These are phyloP conservation scores for Drosophila atroscutellata DNA, from an alignment of 2,888 invertebrate genomes.

Conservation along the genomic window DNA sequence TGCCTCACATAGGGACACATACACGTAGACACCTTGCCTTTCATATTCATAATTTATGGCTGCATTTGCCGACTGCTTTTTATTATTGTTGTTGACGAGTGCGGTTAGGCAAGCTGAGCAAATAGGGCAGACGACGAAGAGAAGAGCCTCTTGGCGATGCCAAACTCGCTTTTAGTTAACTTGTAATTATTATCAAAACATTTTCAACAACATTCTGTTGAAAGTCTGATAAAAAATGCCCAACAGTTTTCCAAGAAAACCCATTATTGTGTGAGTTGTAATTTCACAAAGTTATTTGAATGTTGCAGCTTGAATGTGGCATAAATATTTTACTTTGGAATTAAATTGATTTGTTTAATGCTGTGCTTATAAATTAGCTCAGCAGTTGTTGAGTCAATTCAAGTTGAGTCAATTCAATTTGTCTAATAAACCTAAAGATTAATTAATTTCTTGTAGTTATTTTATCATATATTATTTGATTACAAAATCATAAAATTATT, in stretches of 20 bases:
- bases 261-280: neutral
- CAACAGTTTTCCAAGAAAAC: neutral
- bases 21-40: constrained; percentile 66
- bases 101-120: constrained; percentile 6
- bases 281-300: neutral
- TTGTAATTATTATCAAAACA: constrained; percentile 54
- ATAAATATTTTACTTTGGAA: neutral
- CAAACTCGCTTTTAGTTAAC: constrained; percentile 40
- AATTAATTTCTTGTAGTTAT: neutral
- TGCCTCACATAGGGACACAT: constrained; percentile 7
- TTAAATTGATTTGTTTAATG: neutral
- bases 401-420: neutral
- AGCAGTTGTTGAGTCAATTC: neutral
- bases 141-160: constrained; percentile 3
- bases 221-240: constrained; percentile 2
- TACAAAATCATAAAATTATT: neutral
- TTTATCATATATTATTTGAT: neutral
- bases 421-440: neutral
- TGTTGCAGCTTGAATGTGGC: neutral
- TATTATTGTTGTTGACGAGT: constrained; percentile 45
- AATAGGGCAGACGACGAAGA: neutral
- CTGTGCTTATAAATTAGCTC: neutral
- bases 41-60: constrained; percentile 75
- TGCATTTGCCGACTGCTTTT: constrained; percentile 60
- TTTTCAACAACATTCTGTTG: constrained; percentile 52